Evolutionary conservation across 1,140 invertebrate genomes (phyloP).

Genomic region (Sarcophaga bullata): DNA sequence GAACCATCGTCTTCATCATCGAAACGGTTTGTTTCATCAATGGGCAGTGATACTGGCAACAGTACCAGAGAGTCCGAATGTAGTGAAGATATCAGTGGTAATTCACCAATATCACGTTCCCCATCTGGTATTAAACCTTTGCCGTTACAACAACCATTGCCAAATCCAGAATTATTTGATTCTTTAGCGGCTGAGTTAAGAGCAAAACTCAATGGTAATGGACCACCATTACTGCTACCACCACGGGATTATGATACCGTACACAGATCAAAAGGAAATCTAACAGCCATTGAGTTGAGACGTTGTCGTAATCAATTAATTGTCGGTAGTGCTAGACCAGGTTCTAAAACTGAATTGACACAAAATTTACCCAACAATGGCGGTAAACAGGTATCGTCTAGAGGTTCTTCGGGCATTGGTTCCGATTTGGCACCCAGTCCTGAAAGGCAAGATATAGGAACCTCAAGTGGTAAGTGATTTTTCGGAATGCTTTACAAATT

Average conservation of each 20-base stretch:
- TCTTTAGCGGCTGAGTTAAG: slow-evolving; percentile 91
- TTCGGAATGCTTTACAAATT: not conserved
- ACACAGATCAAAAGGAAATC: slow-evolving; percentile 83
- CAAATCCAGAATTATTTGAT: slow-evolving; percentile 82
- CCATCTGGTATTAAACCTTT: slow-evolving; percentile 42
- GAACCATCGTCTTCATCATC: slow-evolving; percentile 66
- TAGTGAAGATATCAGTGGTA: slow-evolving; percentile 72
- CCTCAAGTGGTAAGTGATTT: slow-evolving; percentile 68
- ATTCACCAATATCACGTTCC: slow-evolving; percentile 61
- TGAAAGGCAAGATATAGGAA: slow-evolving; percentile 69
- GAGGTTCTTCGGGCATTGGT: slow-evolving; percentile 82
- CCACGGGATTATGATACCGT: slow-evolving; percentile 94
- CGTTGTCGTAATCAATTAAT: slow-evolving; percentile 70
- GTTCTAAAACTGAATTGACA: slow-evolving; percentile 41
- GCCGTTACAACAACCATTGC: slow-evolving; percentile 65
- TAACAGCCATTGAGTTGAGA: slow-evolving; percentile 81
- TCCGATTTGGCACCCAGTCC: slow-evolving; percentile 88
- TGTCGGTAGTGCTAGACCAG: slow-evolving; percentile 54
- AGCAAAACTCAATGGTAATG: slow-evolving; percentile 80
- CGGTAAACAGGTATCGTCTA: slow-evolving; percentile 69
- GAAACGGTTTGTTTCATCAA: slow-evolving; percentile 72
- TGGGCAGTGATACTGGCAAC: slow-evolving; percentile 77
- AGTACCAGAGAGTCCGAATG: slow-evolving; percentile 81
- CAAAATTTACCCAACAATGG: not conserved
- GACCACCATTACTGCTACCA: slow-evolving; percentile 85